phyloP scores from a whole-genome alignment of 2,797 vertebrate species.

The Microcaecilia unicolor region DNA sequence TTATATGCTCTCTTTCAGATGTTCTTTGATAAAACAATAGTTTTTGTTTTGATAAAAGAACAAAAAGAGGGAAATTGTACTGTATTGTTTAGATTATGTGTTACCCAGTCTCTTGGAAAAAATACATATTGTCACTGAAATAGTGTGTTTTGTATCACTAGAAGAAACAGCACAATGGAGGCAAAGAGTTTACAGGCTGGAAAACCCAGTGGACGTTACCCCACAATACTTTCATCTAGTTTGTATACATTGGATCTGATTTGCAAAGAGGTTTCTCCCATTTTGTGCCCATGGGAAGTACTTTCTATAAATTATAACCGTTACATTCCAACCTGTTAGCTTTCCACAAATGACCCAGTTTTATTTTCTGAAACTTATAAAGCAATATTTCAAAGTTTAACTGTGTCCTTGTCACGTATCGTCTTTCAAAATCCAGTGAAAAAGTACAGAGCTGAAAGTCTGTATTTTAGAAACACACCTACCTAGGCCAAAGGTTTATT shows the following conservation, averaged over 20 bases:
- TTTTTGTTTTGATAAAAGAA: background rate
- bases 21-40: background rate
- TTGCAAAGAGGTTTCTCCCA: no score
- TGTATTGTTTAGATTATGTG: background rate
- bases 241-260: background rate
- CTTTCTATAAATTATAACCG: no score
- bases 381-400: no score
- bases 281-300: no score
- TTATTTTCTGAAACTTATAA: background rate
- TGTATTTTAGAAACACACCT: no score
- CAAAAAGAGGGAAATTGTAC: background rate
- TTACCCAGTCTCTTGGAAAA: background rate
- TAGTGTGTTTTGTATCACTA: background rate
- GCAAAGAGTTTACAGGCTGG: background rate
- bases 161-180: background rate
- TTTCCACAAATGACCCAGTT: background rate
- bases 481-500: no score
- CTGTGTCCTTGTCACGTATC: no score
- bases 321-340: no score
- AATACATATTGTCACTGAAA: background rate
- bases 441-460: background rate
- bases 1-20: background rate
- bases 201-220: background rate
- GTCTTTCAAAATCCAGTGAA: constrained; percentile 3
- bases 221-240: background rate